These are phyloP conservation scores for Albula glossodonta DNA, from an alignment of 2,113 vertebrate species.

Conservation along the genomic window DNA sequence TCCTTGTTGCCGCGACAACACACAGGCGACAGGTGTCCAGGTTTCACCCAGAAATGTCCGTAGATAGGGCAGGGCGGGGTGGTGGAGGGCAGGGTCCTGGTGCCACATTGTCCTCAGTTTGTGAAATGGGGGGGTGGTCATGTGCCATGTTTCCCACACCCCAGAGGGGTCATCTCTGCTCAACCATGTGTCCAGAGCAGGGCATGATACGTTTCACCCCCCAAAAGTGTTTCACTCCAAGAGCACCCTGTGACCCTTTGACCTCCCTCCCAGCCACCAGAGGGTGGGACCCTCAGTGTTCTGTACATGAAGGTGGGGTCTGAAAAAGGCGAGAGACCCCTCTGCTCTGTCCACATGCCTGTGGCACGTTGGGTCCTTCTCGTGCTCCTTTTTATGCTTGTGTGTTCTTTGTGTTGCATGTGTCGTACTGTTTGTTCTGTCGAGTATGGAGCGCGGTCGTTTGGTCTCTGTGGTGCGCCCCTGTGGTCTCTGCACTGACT, in stretches of 20 bases:
- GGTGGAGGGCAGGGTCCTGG: neutral
- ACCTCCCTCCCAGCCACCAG: constrained; percentile 4
- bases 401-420: neutral
- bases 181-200: neutral
- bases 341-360: neutral
- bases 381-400: neutral
- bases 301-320: neutral
- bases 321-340: neutral
- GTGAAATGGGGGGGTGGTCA: neutral
- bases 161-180: neutral
- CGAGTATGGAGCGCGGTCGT: neutral
- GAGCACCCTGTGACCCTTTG: neutral
- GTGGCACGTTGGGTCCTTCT: neutral
- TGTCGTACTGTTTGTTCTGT: neutral
- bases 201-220: neutral
- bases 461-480: neutral
- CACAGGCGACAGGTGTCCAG: neutral
- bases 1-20: constrained; percentile 38
- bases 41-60: neutral
- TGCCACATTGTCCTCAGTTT: neutral
- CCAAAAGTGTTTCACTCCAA: neutral
- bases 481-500: neutral
- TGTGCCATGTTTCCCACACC: too few relatives aligned
- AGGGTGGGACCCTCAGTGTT: neutral
- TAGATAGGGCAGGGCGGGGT: constrained; percentile 38